Evolutionary conservation across 2,797 vertebrate genomes (phyloP), one percentile per base, ranked within the genome.

Genomic region (Eidolon dupreanum): DNA sequence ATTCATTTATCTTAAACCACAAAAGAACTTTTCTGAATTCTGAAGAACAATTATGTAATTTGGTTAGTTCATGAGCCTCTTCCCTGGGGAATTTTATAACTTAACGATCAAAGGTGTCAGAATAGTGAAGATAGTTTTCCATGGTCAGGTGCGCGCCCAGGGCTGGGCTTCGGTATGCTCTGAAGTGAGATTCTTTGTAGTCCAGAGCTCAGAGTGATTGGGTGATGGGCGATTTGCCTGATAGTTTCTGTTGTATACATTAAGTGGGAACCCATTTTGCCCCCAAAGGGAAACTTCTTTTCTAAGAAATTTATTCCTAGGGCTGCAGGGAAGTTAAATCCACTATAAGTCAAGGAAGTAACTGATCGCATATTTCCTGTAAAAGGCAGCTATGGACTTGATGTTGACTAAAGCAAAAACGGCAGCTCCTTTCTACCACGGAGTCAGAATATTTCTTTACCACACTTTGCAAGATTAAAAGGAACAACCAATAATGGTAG

Each of bases 351-450:
- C 1, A 86, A 98, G 98, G 98, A 98, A 98, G 97, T 98, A 97
- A 79, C 83, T 94, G 95, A 96, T 98, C 98, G 97, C 97, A 93
- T 96, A 97, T 98, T 98, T 98, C 97, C 98, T 98, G 95, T 97
- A 97, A 98, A 97, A 98, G 90, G 89, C 97, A 43, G 0, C 93
- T 98, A 65, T 84, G 98, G 97, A 97, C 86, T 71, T 97, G 93
- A 55, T 88, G 38, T 28, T 97, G 94, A 98, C 95, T 97, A 91
- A 98, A 88, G 85, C 96, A 96, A 97, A 46, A 89, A 57, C 74
- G 36, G 70, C 2, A 92, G 61, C 66, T 97, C 90, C 94, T 88
- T 95, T 92, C 79, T 88, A 28, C 92, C 22, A 20, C 16, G 5
- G 4, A 74, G 49, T 70, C 71, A 88, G 78, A 88, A 43, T 36